Evolutionary conservation across 2,888 invertebrate species (phyloP).

Genomic region (Scaptomyza flava): DNA sequence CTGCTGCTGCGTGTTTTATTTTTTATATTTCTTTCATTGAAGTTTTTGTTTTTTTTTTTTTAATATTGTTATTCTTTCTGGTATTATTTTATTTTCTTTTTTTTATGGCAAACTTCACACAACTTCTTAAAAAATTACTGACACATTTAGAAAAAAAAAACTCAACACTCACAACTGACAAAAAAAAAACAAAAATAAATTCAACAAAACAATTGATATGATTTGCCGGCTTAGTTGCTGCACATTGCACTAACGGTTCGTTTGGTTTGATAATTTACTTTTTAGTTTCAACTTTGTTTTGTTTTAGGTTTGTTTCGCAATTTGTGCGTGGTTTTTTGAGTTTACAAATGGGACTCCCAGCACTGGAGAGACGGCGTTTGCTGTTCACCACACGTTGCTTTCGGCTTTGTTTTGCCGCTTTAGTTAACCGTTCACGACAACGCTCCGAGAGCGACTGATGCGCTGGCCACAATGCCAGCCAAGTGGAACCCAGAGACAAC

Average conservation of each 20-base stretch:
- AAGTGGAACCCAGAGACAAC: conserved; percentile 41
- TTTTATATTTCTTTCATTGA: background rate
- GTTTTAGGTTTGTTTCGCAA: conserved; percentile 9
- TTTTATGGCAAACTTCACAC: conserved; percentile 16
- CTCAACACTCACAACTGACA: conserved; percentile 39
- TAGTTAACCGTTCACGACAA: conserved; percentile 82
- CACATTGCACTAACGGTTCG: conserved; percentile 21
- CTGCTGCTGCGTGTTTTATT: conserved; percentile 4
- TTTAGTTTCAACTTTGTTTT: background rate
- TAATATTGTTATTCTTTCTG: conserved; percentile 1
- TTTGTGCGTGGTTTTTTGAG: conserved; percentile 17
- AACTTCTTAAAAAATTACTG: conserved; percentile 1
- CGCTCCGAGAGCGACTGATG: conserved; percentile 84
- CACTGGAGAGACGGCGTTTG: conserved; percentile 48
- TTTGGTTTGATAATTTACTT: conserved; percentile 28
- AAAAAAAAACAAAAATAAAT: conserved; percentile 36
- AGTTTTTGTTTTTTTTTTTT: conserved; percentile 2
- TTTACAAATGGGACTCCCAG: conserved; percentile 32
- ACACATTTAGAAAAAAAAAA: conserved; percentile 24
- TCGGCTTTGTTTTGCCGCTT: conserved; percentile 49
- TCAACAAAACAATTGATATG: conserved; percentile 24
- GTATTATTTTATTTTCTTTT: background rate
- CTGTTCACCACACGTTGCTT: conserved; percentile 44
- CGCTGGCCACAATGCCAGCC: conserved; percentile 33
- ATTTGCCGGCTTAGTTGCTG: conserved; percentile 24